phyloP scores from a whole-genome alignment of 2,888 invertebrate species.

The Cancer borealis region DNA sequence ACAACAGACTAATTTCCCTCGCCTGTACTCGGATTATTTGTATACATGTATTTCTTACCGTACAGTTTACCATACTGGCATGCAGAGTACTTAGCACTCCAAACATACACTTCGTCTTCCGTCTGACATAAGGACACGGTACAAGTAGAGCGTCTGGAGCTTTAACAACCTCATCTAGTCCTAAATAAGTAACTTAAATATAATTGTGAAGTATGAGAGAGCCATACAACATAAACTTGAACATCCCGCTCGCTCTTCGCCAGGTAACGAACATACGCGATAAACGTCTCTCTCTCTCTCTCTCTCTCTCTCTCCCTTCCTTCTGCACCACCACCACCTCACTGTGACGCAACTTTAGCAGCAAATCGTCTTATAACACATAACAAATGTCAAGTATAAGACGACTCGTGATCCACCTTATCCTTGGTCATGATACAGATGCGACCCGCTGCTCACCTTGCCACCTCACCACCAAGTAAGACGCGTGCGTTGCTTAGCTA shows the following conservation, averaged over 20 bases:
- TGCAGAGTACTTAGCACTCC: not conserved
- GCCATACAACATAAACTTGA: not conserved
- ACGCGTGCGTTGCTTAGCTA: not conserved
- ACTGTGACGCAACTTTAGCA: not conserved
- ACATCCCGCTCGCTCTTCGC: not conserved
- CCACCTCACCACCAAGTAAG: not conserved
- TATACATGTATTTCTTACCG: not conserved
- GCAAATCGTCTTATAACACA: not conserved
- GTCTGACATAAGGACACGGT: not conserved
- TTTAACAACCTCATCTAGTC: not conserved
- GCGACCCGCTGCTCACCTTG: not conserved
- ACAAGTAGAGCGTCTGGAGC: not conserved
- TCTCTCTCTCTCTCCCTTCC: not conserved
- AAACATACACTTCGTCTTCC: not conserved
- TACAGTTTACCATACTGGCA: not conserved
- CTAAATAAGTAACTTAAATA: not conserved
- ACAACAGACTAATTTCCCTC: not conserved
- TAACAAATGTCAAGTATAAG: not conserved
- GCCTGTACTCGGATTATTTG: not conserved
- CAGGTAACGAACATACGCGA: no score
- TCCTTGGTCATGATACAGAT: not conserved
- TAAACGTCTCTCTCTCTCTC: no score
- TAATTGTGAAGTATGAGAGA: not conserved
- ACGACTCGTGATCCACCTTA: not conserved
- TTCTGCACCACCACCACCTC: not conserved